Conservation (phyloP, 2,113 vertebrate species). For the Promerops cafer region DNA sequence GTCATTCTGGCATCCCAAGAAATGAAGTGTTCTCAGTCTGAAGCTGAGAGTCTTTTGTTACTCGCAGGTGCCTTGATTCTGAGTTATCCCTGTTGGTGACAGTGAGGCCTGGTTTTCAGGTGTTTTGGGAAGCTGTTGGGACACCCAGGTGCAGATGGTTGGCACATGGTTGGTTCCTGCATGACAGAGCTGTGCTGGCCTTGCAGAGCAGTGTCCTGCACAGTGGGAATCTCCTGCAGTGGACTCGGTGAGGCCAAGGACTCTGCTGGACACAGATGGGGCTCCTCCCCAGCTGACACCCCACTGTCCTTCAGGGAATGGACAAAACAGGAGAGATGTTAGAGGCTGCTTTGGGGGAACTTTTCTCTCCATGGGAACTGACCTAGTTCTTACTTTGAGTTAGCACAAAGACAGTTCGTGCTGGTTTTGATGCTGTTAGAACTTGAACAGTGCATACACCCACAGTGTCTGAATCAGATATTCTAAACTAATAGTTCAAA, state of each 20-base stretch:
- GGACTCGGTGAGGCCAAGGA: accelerated
- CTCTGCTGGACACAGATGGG: too few relatives aligned
- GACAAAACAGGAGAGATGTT: neutral
- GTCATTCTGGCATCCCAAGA: neutral
- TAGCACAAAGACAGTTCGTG: neutral
- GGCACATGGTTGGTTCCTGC: accelerated
- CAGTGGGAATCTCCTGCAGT: neutral
- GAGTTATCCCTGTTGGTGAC: accelerated
- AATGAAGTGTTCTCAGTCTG: neutral
- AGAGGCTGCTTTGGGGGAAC: neutral
- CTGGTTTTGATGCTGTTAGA: neutral
- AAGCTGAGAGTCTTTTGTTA: neutral
- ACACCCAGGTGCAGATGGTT: neutral
- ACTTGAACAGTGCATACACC: neutral
- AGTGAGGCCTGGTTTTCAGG: neutral
- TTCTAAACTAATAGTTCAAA: neutral
- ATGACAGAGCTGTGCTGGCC: accelerated
- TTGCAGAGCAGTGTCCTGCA: neutral
- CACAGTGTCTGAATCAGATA: neutral
- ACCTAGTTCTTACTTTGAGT: neutral
- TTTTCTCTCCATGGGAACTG: neutral
- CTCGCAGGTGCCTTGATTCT: accelerated
- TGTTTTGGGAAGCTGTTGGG: neutral
- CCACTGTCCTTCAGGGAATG: accelerated
- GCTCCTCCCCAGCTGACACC: neutral